Evolutionary conservation across 2,888 invertebrate species (phyloP).

Genomic region (Sceliomorpha sp.): DNA sequence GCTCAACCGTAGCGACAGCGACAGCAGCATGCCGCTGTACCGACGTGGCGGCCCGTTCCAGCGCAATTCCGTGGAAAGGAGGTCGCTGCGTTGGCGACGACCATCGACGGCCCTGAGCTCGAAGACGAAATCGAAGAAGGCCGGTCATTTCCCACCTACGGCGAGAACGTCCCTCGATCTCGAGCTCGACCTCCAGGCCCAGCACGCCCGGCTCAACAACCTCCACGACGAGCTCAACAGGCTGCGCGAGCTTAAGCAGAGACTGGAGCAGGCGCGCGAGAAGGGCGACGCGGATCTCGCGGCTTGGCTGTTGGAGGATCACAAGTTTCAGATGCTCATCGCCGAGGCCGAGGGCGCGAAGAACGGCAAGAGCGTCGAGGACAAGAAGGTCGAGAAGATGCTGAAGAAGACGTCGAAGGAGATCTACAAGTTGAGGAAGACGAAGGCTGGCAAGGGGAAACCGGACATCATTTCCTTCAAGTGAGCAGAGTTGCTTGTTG

Average conservation of each 20-base stretch:
- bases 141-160: conserved; percentile 82
- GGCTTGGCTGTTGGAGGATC: conserved; percentile 92
- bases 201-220: conserved; percentile 91
- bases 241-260: conserved; percentile 89
- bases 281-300: conserved; percentile 91
- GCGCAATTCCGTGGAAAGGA: conserved; percentile 92
- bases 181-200: conserved; percentile 94
- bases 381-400: conserved; percentile 88
- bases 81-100: conserved; percentile 91
- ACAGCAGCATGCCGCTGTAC: conserved; percentile 96
- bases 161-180: conserved; percentile 94
- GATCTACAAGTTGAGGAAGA: conserved; percentile 93
- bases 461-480: conserved; percentile 96
- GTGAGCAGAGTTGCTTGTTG: conserved; percentile 82
- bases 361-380: conserved; percentile 83
- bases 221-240: conserved; percentile 91
- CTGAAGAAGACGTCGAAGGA: conserved; percentile 94
- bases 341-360: conserved; percentile 82
- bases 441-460: conserved; percentile 91
- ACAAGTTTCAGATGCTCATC: conserved; percentile 89
- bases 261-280: conserved; percentile 91
- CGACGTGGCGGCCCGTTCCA: conserved; percentile 91
- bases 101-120: conserved; percentile 81
- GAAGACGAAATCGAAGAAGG: conserved; percentile 79
- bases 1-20: conserved; percentile 97